Evolutionary conservation across 2,113 vertebrate genomes (phyloP).

Genomic region (Spheniscus mendiculus): DNA sequence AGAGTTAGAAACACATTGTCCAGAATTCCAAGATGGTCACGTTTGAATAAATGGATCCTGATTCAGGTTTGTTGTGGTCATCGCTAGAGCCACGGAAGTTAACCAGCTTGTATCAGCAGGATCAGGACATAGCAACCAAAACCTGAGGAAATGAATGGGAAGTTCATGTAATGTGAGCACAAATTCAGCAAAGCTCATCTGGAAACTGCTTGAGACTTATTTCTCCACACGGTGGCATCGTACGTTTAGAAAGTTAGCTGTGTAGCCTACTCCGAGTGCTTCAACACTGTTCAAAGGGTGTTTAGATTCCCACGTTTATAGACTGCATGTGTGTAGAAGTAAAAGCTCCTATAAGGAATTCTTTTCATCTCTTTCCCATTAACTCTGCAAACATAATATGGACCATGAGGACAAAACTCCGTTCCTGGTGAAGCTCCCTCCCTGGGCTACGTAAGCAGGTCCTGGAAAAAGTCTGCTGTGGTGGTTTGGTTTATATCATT

Average conservation of each 20-base stretch:
- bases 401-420: neutral
- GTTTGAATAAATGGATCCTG: neutral
- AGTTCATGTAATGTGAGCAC: fast-evolving
- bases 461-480: neutral
- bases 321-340: neutral
- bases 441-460: neutral
- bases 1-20: neutral
- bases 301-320: neutral
- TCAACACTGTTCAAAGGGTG: fast-evolving
- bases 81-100: neutral
- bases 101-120: neutral
- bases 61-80: neutral
- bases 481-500: neutral
- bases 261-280: neutral
- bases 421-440: neutral
- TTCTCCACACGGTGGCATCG: conserved; percentile 22
- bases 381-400: neutral
- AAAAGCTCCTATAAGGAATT: neutral
- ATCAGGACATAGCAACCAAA: neutral
- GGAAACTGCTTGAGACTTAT: neutral
- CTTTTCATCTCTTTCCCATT: neutral
- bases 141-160: neutral
- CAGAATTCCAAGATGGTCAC: neutral
- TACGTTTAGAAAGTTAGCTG: neutral
- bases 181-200: neutral